phyloP scores from a whole-genome alignment of 2,113 vertebrate genomes.

The Marmota flaviventris region DNA sequence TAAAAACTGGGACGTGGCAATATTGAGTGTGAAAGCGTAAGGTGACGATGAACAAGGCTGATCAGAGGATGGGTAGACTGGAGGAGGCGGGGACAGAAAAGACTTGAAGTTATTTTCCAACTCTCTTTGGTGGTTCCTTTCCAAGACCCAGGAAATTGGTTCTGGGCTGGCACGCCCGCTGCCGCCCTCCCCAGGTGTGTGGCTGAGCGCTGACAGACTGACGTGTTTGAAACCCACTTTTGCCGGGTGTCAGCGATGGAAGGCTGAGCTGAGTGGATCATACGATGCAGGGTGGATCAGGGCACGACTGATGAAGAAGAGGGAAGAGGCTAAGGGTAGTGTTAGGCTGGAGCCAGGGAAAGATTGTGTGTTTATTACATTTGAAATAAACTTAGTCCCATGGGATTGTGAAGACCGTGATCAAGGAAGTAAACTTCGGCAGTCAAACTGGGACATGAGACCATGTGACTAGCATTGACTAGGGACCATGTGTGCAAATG shows the following conservation, averaged over 20 bases:
- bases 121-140: constrained; percentile 22
- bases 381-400: not conserved
- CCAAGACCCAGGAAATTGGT: not conserved
- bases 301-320: not conserved
- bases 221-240: not conserved
- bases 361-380: not conserved
- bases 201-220: not conserved
- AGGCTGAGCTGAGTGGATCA: not conserved
- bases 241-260: not conserved
- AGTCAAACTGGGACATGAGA: not conserved
- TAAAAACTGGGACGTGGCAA: not conserved
- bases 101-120: not conserved
- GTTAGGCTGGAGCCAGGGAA: not conserved
- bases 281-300: not conserved
- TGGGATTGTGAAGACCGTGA: not conserved
- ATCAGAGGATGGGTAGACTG: not conserved
- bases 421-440: not conserved
- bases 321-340: not conserved
- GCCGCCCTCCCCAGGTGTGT: not conserved
- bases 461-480: not conserved
- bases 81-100: not conserved
- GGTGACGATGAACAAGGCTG: not conserved
- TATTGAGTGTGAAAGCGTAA: not conserved
- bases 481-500: not conserved
- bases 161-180: not conserved